Percentiles rank a stretch among this genome's conserved stretches.
phyloP scores from a whole-genome alignment of 2,888 invertebrate species.

The Stenoptilia bipunctidactyla region DNA sequence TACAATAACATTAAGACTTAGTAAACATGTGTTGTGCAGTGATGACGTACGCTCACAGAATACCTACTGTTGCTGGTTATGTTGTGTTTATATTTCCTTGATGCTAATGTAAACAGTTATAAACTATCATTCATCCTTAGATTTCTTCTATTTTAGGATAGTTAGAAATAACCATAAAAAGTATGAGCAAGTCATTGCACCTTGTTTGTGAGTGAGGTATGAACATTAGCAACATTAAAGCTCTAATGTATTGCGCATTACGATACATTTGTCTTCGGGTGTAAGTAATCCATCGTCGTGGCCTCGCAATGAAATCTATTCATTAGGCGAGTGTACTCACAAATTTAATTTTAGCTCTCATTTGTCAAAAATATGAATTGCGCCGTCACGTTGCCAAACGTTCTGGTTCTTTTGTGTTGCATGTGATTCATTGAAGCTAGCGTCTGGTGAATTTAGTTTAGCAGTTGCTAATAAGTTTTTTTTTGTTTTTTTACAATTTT shows the following conservation, averaged over 20 bases:
- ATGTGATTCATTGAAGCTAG: constrained; percentile 32
- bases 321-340: constrained; percentile 19
- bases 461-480: too few relatives aligned
- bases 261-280: too few relatives aligned
- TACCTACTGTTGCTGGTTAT: constrained; percentile 21
- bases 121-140: constrained; percentile 19
- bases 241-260: too few relatives aligned
- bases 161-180: too few relatives aligned
- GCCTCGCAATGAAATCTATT: not conserved
- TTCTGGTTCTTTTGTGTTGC: constrained; percentile 34
- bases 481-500: too few relatives aligned
- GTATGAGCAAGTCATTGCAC: too few relatives aligned
- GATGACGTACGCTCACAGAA: constrained; percentile 26
- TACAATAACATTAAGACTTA: constrained; percentile 3
- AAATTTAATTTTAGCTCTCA: constrained; percentile 53
- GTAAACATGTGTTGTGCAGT: constrained; percentile 24
- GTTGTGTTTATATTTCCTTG: constrained; percentile 35
- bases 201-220: too few relatives aligned
- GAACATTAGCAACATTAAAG: not conserved
- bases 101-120: constrained; percentile 26
- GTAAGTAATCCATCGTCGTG: too few relatives aligned
- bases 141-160: constrained; percentile 14
- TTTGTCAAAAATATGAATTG: constrained; percentile 45
- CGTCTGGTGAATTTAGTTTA: too few relatives aligned
- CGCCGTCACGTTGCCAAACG: constrained; percentile 39